Base-by-base conservation (phyloP, 2,888 invertebrate genomes). In the Drosophila limbata region DNA sequence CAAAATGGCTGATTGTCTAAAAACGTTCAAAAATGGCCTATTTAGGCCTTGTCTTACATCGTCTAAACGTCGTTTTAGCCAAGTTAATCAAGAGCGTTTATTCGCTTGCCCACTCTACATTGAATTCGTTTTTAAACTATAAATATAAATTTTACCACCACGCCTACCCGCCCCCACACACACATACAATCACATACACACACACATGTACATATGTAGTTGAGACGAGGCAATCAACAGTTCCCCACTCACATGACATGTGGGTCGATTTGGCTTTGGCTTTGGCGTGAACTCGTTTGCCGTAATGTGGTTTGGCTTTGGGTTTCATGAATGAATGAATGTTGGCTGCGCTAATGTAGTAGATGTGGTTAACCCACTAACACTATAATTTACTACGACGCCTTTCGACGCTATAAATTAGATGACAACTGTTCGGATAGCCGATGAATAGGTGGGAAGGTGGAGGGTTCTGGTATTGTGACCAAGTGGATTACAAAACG, bases 311-410 rank as follows among this genome's bases (percentile, higher is more conserved):
- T 33, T 51, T 67, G 62, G 45, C 63, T 66, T 75, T 69, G 65
- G 42, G 65, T 68, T 73, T 64, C 67, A 83, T 83, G 83, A 83
- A 85, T 84, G 82, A 77, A 79, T 64, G 50, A 35, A 52, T 39
- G 45, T 31, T 33, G 10, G 21, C 33, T 19, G 15, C 28, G 40
- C 33, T 48, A 39, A 28, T 52, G 57, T 57, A 28, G 56, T 57
- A 5, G 21, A 56, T 73, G 73, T 61, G 77, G 66, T 61, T 73
- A 61, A 53, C 56, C 60, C 60, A 60, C 73, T 50, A 66, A 50
- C 48, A 70, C 79, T 77, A 79, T 67, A 67, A 69, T 67, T 76
- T 79, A 76, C 73, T 69, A 76, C 69, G 63, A 53, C 13, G 37
- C 53, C 44, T 55, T 15, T 2, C 21, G 33, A 21, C 11, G 25